Evolutionary conservation across 2,113 vertebrate genomes (phyloP).

Genomic region (Mus pahari): DNA sequence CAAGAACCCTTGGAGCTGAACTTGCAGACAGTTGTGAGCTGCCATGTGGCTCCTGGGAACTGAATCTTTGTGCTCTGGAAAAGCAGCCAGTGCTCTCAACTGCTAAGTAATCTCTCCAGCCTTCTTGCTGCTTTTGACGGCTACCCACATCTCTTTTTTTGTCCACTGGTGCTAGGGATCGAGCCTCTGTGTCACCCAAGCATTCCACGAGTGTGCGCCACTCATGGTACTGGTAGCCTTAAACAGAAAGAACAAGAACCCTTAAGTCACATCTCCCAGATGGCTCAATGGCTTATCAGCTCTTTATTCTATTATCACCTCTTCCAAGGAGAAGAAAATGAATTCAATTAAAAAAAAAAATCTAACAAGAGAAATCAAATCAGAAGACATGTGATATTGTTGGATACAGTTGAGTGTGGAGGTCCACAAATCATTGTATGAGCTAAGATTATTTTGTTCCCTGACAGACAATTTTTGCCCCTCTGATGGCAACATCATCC

Average conservation of each 20-base stretch:
- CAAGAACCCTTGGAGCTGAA: not conserved
- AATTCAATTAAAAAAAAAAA: conserved; percentile 7
- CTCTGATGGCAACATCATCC: not conserved
- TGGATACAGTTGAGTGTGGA: not conserved
- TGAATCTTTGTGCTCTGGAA: not conserved
- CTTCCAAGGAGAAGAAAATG: not conserved
- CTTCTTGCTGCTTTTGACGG: not conserved
- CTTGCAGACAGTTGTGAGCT: not conserved
- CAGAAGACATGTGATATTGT: conserved; percentile 8
- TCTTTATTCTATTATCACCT: not conserved
- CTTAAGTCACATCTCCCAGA: not conserved
- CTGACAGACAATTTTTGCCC: not conserved
- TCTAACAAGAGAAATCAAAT: conserved; percentile 51
- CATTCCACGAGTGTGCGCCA: fast-evolving
- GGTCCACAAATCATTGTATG: not conserved
- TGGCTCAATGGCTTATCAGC: not conserved
- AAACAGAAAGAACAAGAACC: not conserved
- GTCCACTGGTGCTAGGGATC: not conserved
- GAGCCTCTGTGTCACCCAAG: not conserved
- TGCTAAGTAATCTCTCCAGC: not conserved
- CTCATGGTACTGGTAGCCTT: not conserved
- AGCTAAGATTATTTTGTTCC: not conserved
- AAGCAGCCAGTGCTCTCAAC: not conserved
- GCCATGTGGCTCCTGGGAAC: not conserved
- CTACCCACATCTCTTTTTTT: not conserved